Conservation (phyloP, 2,888 invertebrate genomes). For the Apomyelois bistriatella region DNA sequence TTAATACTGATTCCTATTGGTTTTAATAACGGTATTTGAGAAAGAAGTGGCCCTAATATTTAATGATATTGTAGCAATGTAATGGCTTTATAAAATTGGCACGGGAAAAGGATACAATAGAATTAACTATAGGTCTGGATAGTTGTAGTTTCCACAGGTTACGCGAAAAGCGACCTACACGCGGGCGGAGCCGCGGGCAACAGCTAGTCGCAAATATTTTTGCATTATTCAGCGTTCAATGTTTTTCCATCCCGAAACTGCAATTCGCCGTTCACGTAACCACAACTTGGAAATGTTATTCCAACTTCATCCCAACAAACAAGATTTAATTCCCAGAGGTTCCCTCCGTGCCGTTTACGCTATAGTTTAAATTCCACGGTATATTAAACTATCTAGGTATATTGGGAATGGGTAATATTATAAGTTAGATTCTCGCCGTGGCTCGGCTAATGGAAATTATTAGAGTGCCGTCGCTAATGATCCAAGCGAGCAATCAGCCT, state of each 20-base stretch:
- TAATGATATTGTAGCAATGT: too few relatives aligned
- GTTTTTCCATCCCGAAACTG: neutral
- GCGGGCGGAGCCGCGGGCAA: too few relatives aligned
- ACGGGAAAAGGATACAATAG: too few relatives aligned
- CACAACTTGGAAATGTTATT: neutral
- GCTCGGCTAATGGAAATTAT: constrained; percentile 4
- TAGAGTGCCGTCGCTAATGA: constrained; percentile 1
- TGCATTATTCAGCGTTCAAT: neutral
- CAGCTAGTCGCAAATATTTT: too few relatives aligned
- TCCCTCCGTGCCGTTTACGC: neutral
- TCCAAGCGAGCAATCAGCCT: neutral
- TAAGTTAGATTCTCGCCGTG: neutral
- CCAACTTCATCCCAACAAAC: constrained; percentile 2
- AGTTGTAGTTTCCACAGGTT: too few relatives aligned
- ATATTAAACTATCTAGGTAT: neutral
- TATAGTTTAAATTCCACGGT: neutral
- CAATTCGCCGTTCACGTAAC: neutral
- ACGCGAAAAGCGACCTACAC: too few relatives aligned
- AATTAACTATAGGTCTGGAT: too few relatives aligned
- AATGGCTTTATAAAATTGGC: too few relatives aligned
- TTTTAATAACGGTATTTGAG: too few relatives aligned
- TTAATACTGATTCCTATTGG: too few relatives aligned
- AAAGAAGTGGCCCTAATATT: too few relatives aligned
- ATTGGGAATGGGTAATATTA: constrained; percentile 1
- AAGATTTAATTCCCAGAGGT: constrained; percentile 5